These are phyloP conservation scores for Nothobranchius kuhntae DNA, from an alignment of 2,113 vertebrate species.

Conservation along the genomic window DNA sequence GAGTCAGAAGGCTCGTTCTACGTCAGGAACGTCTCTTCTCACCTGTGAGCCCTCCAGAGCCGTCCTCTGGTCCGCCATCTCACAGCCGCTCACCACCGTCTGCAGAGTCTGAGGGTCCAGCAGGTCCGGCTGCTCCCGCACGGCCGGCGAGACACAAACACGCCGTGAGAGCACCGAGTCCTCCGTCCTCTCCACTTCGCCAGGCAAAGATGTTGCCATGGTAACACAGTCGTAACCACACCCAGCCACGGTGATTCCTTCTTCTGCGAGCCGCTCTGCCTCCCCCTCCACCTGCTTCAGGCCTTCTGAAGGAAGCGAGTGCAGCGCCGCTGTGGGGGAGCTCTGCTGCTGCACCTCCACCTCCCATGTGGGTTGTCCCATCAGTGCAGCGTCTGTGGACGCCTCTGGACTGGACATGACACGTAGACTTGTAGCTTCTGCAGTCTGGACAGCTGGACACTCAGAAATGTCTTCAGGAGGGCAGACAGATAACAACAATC, in stretches of 20 bases:
- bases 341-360: slow-evolving; percentile 55
- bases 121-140: slow-evolving; percentile 69
- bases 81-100: slow-evolving; percentile 81
- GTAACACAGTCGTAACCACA: slow-evolving; percentile 53
- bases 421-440: slow-evolving; percentile 24
- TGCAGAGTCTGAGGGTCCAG: slow-evolving; percentile 82
- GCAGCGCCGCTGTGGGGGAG: slow-evolving; percentile 28
- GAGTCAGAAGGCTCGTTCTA: neutral
- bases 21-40: neutral
- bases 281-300: slow-evolving; percentile 36
- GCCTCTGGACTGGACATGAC: slow-evolving; percentile 33
- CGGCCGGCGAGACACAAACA: slow-evolving; percentile 43
- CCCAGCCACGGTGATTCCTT: slow-evolving; percentile 8
- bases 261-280: slow-evolving; percentile 13
- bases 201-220: slow-evolving; percentile 42
- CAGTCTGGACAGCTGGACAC: slow-evolving; percentile 12
- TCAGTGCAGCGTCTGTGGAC: slow-evolving; percentile 20
- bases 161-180: slow-evolving; percentile 15
- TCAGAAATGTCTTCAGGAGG: slow-evolving; percentile 39
- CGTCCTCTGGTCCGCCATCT: slow-evolving; percentile 78
- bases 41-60: slow-evolving; percentile 85
- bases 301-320: slow-evolving; percentile 36
- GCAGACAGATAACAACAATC: neutral
- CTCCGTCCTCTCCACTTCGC: slow-evolving; percentile 49
- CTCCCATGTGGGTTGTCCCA: slow-evolving; percentile 70